These are phyloP conservation scores for Syrphus vitripennis DNA, from an alignment of 2,888 invertebrate genomes.

Conservation along the genomic window DNA sequence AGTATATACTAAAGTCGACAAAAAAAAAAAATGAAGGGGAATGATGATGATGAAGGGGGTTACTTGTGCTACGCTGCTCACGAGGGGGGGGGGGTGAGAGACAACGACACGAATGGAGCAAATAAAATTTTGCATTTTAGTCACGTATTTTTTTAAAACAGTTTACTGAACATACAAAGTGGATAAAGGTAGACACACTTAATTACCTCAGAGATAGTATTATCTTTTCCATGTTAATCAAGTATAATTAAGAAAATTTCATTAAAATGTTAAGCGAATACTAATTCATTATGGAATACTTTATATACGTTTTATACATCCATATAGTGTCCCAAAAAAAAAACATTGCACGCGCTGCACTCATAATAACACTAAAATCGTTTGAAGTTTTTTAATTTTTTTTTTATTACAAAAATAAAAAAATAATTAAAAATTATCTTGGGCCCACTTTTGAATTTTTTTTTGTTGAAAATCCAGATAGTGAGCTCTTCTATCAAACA, in stretches of 20 bases:
- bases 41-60: too few species aligned
- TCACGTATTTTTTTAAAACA: slow-evolving; percentile 73
- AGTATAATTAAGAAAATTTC: slow-evolving; percentile 75
- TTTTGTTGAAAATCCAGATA: neutral
- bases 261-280: slow-evolving; percentile 75
- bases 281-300: slow-evolving; percentile 68
- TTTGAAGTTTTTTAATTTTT: neutral
- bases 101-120: slow-evolving; percentile 33
- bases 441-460: neutral
- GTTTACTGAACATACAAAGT: slow-evolving; percentile 71
- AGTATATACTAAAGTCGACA: neutral
- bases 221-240: slow-evolving; percentile 75
- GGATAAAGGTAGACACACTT: slow-evolving; percentile 73
- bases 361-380: neutral
- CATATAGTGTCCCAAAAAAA: neutral
- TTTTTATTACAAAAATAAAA: neutral
- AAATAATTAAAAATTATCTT: neutral
- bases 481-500: neutral
- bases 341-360: neutral
- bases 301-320: neutral
- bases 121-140: slow-evolving; percentile 72
- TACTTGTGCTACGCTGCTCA: too few species aligned
- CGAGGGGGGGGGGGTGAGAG: neutral
- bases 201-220: slow-evolving; percentile 74
- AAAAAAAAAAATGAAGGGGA: neutral